Conservation (phyloP, 2,113 vertebrate species). For the Brachirus orientalis region DNA sequence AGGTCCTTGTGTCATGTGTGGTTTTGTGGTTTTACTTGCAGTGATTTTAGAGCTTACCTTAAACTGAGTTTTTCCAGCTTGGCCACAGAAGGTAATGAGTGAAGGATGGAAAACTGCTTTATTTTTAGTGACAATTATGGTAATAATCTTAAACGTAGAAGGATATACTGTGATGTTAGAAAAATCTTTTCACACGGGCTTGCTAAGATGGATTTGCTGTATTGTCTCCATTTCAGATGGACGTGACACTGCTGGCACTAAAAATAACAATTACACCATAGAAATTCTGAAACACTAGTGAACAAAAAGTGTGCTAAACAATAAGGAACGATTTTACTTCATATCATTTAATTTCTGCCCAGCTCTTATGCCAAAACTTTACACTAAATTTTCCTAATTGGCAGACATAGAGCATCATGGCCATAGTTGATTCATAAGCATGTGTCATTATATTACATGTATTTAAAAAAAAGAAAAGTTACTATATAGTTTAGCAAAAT, state of each 20-base stretch:
- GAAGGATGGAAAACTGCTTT: slow-evolving; percentile 8
- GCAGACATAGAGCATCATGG: background rate
- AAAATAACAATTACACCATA: too few species aligned
- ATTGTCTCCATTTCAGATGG: background rate
- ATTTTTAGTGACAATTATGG: slow-evolving; percentile 21
- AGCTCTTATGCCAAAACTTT: background rate
- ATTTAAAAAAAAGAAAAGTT: too few species aligned
- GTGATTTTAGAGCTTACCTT: slow-evolving; percentile 61
- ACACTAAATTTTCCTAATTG: background rate
- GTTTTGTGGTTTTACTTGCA: slow-evolving; percentile 42
- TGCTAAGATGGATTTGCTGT: background rate
- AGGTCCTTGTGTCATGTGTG: slow-evolving; percentile 65
- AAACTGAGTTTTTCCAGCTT: slow-evolving; percentile 39
- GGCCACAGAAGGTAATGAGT: slow-evolving; percentile 31
- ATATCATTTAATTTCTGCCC: background rate
- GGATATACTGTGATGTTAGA: background rate
- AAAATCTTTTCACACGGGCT: background rate
- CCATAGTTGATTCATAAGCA: background rate
- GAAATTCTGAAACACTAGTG: too few species aligned
- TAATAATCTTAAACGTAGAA: slow-evolving; percentile 14
- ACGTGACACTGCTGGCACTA: background rate
- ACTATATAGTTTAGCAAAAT: too few species aligned
- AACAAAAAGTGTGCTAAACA: background rate
- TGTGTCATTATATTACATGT: too few species aligned
- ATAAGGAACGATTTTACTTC: background rate